Evolutionary conservation across 2,888 invertebrate species (phyloP), one percentile per base, ranked within the genome.

Genomic region (Dinocampus coccinellae): DNA sequence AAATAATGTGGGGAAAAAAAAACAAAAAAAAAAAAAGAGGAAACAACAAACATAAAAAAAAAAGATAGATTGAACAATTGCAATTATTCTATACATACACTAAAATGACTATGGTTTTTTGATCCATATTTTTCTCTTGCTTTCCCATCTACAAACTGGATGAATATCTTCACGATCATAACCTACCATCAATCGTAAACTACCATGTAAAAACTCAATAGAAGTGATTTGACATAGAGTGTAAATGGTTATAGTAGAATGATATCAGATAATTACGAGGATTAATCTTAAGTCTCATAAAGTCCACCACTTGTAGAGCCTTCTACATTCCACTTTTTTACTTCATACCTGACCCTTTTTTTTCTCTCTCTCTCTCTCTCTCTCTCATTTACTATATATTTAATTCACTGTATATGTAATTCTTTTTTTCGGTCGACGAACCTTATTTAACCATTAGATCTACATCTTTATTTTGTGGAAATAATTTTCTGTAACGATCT

Each of bases 281-380:
- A 87, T 87, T 86, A 87, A 85, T 86, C 83, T 84, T 85, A 85
- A 86, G 82, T 84, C 85, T 83, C 82, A 83, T 84, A 85, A 87
- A 86, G 85, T 84, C 86, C 85, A 80, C 85, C 87, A 86, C 86
- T 87, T 86, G 86, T 87, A 78, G 85, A 86, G 83, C 78, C 79
- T 75, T 58, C 55, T 52, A 52, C 58, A 42, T 42, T 47, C 16
- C 34, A 26, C 16, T 13, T 24, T 10, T 42, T 42, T n/a, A 62
- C 36, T 47, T n/a, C n/a, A 13, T 63, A 20, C 69, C 10, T 52
- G 47, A 16, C 47, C 47, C 16, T 16, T 47, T 47, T 47, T 47
- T 20, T 16, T 16, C 16, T n/a, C n/a, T n/a, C n/a, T n/a, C n/a
- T n/a, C n/a, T n/a, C n/a, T n/a, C n/a, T n/a, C n/a, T n/a, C n/a